These are phyloP conservation scores for Drosophila sturtevanti DNA, from an alignment of 1,140 invertebrate species.

Conservation along the genomic window DNA sequence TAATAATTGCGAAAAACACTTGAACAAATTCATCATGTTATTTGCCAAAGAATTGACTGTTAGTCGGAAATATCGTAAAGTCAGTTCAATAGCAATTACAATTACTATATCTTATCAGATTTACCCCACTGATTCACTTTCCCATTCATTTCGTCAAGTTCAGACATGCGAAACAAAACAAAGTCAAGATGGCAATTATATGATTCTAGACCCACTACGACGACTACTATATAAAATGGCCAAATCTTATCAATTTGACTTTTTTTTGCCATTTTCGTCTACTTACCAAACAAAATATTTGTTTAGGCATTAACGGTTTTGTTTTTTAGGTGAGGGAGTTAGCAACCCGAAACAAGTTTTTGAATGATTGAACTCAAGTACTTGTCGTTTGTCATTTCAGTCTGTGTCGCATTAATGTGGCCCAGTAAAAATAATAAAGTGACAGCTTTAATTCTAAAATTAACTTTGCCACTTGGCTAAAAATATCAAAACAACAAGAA, in stretches of 20 bases:
- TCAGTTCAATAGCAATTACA: constrained; percentile 4
- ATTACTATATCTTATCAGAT: constrained; percentile 13
- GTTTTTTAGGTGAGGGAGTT: not conserved
- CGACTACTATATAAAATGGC: not conserved
- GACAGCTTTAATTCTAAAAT: constrained; percentile 39
- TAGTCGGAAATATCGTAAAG: constrained; percentile 1
- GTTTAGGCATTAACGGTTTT: constrained; percentile 4
- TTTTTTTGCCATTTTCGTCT: not conserved
- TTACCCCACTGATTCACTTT: not conserved
- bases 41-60: not conserved
- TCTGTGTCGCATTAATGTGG: constrained; percentile 36
- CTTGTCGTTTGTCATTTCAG: constrained; percentile 28
- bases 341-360: not conserved
- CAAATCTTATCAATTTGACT: constrained; percentile 34
- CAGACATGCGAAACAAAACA: not conserved
- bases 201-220: not conserved
- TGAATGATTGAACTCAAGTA: constrained; percentile 28
- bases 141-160: constrained; percentile 2
- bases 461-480: constrained; percentile 51
- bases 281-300: constrained; percentile 17
- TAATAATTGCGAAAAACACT: constrained; percentile 4
- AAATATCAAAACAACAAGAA: constrained; percentile 33
- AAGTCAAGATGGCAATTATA: not conserved
- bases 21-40: not conserved
- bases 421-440: constrained; percentile 41